phyloP scores from a whole-genome alignment of 2,797 vertebrate genomes.

The Typhlichthys subterraneus region DNA sequence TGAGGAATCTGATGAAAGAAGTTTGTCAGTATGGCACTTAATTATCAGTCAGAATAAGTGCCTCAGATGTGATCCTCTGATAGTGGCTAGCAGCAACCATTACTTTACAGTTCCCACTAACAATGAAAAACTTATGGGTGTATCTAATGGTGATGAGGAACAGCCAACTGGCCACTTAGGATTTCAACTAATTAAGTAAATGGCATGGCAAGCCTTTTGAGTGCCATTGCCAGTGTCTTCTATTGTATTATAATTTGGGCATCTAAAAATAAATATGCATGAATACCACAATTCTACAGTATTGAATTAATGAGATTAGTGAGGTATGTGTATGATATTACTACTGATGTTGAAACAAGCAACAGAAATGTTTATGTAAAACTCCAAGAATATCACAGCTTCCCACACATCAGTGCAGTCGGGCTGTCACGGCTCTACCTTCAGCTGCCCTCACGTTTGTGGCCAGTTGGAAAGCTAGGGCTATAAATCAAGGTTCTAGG shows the following conservation, averaged over 20 bases:
- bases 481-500: too few relatives aligned
- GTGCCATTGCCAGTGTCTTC: conserved; percentile 27
- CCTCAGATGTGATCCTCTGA: conserved; percentile 74
- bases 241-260: conserved; percentile 10
- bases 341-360: too few relatives aligned
- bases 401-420: too few relatives aligned
- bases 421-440: too few relatives aligned
- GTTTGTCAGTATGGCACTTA: conserved; percentile 82
- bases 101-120: conserved; percentile 67
- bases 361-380: too few relatives aligned
- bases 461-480: too few relatives aligned
- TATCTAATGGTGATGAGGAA: conserved; percentile 61
- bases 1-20: conserved; percentile 82
- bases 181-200: conserved; percentile 57
- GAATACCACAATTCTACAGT: conserved; percentile 23
- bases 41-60: conserved; percentile 79
- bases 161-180: conserved; percentile 68
- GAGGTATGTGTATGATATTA: too few relatives aligned
- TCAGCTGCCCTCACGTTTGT: too few relatives aligned
- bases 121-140: conserved; percentile 66
- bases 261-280: conserved; percentile 14
- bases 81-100: conserved; percentile 72
- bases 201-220: conserved; percentile 33
- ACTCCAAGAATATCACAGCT: too few relatives aligned
- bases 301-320: conserved; percentile 21